Evolutionary conservation across 1,140 invertebrate genomes (phyloP).

Genomic region (Pseudomyrmex sp.): DNA sequence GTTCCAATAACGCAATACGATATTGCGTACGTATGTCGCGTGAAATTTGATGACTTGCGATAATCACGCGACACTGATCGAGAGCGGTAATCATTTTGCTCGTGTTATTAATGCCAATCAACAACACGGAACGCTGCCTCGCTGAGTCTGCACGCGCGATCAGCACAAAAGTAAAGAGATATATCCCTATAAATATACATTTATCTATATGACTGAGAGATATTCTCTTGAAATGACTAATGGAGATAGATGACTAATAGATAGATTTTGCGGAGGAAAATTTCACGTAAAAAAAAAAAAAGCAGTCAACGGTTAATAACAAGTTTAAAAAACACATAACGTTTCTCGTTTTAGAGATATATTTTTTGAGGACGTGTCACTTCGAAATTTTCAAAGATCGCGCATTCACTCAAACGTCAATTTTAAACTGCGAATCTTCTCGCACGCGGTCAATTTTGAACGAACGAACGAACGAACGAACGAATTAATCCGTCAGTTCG

Average conservation of each 20-base stretch:
- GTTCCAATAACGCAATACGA: not conserved
- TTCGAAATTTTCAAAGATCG: not conserved
- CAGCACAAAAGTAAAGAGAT: not conserved
- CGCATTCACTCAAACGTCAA: conserved; percentile 11
- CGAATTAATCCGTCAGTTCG: not conserved
- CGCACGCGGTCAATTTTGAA: conserved; percentile 23
- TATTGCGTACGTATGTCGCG: not conserved
- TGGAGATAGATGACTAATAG: conserved; percentile 2
- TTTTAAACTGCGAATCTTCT: not conserved
- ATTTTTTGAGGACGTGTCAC: conserved; percentile 25
- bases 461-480: conserved; percentile 1
- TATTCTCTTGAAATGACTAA: not conserved
- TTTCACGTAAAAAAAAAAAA: not conserved
- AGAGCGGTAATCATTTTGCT: conserved; percentile 12
- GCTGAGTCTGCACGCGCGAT: conserved; percentile 14
- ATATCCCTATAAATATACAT: conserved; percentile 37
- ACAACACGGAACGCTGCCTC: not conserved
- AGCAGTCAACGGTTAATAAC: conserved; percentile 37
- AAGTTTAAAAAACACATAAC: not conserved
- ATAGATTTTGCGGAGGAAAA: conserved; percentile 15
- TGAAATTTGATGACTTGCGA: conserved; percentile 12
- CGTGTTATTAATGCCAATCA: conserved; percentile 1
- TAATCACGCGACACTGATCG: conserved; percentile 17
- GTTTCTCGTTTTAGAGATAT: conserved; percentile 6
- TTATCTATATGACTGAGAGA: not conserved